These are phyloP conservation scores for Pelusios castaneus DNA, from an alignment of 2,113 vertebrate genomes.

Conservation along the genomic window DNA sequence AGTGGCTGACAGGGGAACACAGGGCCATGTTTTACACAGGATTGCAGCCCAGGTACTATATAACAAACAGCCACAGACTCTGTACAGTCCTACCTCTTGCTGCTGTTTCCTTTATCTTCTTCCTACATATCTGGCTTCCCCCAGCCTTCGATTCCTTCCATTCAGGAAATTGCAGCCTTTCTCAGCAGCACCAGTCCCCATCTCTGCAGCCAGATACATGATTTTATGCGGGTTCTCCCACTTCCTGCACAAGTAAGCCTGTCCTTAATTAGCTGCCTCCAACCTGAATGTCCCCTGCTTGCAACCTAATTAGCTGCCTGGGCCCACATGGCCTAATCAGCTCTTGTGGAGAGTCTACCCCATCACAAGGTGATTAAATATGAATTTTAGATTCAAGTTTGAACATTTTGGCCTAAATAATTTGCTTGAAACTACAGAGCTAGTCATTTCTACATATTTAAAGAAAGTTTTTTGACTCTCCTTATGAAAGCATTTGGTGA, in stretches of 20 bases:
- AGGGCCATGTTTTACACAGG: not conserved
- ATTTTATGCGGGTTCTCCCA: not conserved
- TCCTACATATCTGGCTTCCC: not conserved
- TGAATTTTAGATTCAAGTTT: not conserved
- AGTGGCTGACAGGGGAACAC: not conserved
- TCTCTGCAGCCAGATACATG: not conserved
- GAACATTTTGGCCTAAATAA: not conserved
- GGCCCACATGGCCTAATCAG: not conserved
- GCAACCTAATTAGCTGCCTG: not conserved
- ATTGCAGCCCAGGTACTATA: not conserved
- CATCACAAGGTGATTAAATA: not conserved
- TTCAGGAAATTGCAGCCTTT: not conserved
- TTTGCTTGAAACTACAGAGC: not conserved
- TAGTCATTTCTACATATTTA: not conserved
- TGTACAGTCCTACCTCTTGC: not conserved
- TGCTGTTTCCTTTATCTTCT: not conserved
- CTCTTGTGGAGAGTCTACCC: not conserved
- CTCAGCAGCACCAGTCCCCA: not conserved
- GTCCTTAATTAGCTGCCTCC: not conserved
- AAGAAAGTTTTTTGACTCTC: not conserved
- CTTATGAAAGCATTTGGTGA: not conserved
- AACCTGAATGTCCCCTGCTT: too few species aligned
- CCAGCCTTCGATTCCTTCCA: not conserved
- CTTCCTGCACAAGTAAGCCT: not conserved
- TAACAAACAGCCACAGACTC: not conserved